Conservation (phyloP, 1,140 invertebrate genomes). For the Coenobita brevimanus region DNA sequence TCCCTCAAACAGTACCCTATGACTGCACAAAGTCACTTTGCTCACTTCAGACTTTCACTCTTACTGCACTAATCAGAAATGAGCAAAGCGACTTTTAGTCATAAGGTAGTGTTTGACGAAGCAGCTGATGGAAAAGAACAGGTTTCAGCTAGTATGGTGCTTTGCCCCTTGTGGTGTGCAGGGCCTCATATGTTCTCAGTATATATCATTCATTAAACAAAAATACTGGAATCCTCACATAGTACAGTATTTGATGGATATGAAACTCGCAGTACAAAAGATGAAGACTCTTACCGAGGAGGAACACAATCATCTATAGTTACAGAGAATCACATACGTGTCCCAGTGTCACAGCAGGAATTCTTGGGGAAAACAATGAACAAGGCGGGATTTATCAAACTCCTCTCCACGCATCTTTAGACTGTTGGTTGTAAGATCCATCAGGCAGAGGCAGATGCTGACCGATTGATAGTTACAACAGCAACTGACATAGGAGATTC, state of each 20-base stretch:
- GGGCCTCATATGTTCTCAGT: constrained; percentile 22
- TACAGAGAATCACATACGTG: not conserved
- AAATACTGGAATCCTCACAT: constrained; percentile 17
- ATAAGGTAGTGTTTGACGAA: too few relatives aligned
- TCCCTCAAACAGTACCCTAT: too few relatives aligned
- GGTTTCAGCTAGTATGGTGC: too few relatives aligned
- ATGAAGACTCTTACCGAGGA: not conserved
- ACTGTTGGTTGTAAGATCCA: constrained; percentile 32
- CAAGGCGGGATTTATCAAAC: constrained; percentile 39
- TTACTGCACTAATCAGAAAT: too few relatives aligned
- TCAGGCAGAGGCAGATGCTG: constrained; percentile 33
- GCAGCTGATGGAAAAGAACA: too few relatives aligned
- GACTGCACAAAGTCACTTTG: too few relatives aligned
- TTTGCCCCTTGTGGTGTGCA: too few relatives aligned
- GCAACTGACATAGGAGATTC: constrained; percentile 31
- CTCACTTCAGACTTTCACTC: too few relatives aligned
- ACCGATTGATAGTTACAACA: constrained; percentile 44
- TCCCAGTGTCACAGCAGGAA: constrained; percentile 26
- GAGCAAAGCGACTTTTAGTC: too few relatives aligned
- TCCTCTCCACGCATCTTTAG: constrained; percentile 39
- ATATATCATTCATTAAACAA: constrained; percentile 22
- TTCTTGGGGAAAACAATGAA: constrained; percentile 25
- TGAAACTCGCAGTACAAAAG: constrained; percentile 4
- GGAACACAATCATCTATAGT: constrained; percentile 8
- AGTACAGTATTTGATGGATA: constrained; percentile 33